Conservation (phyloP, 2,113 vertebrate species). For the Pardalotus punctatus region DNA sequence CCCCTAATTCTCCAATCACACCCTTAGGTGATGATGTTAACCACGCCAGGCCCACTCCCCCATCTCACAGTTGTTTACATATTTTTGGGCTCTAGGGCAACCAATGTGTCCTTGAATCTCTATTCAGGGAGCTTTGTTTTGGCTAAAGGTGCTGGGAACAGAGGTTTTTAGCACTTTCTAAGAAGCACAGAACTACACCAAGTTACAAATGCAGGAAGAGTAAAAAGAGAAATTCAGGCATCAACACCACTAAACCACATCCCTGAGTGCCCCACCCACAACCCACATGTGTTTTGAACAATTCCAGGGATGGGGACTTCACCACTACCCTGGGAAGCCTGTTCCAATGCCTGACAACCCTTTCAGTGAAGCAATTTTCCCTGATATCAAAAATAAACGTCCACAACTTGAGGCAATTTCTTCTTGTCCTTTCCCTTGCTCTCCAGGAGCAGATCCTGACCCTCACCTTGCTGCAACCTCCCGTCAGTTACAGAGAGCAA, state of each 20-base stretch:
- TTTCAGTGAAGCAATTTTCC: not conserved
- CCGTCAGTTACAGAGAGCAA: not conserved
- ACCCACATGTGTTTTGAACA: not conserved
- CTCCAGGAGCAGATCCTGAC: not conserved
- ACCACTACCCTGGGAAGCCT: not conserved
- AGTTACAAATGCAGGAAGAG: too few species aligned
- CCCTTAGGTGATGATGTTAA: too few species aligned
- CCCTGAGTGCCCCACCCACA: not conserved
- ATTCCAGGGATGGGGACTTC: not conserved
- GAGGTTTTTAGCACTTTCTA: too few species aligned
- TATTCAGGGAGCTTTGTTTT: too few species aligned
- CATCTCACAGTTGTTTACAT: too few species aligned
- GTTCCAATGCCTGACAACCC: not conserved
- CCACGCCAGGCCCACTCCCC: too few species aligned
- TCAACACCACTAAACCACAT: not conserved
- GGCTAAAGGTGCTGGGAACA: too few species aligned
- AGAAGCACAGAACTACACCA: too few species aligned
- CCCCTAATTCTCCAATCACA: too few species aligned
- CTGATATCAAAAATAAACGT: not conserved
- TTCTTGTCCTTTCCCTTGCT: not conserved
- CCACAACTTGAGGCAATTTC: not conserved
- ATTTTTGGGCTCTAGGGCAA: too few species aligned
- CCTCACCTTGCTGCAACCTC: not conserved
- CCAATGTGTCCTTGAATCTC: too few species aligned
- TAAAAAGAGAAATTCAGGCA: too few species aligned